Percentiles rank a stretch among this genome's conserved stretches.
Conservation (phyloP, 2,888 invertebrate species). For the Mesorhabditis belari region DNA sequence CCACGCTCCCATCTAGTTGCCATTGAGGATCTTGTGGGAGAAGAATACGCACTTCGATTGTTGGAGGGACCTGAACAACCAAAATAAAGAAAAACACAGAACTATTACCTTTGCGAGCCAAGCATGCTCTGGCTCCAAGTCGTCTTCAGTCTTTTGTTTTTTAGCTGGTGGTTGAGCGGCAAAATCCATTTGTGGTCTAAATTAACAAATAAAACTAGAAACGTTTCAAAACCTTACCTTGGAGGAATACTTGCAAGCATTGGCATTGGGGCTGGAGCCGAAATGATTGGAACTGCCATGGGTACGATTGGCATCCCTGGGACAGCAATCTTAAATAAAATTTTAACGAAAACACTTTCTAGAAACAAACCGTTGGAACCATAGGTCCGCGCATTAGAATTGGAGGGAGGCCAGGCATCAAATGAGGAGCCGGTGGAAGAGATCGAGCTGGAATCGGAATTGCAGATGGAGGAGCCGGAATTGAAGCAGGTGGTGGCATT, state of each 20-base stretch:
- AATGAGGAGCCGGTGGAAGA: conserved; percentile 6
- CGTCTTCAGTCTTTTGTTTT: conserved; percentile 71
- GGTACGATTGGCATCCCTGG: neutral
- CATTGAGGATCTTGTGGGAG: conserved; percentile 91
- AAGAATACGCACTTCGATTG: conserved; percentile 70
- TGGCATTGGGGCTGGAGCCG: neutral
- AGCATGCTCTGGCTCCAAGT: conserved; percentile 78
- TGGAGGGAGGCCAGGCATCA: conserved; percentile 14
- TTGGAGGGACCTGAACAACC: conserved; percentile 13
- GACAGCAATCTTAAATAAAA: too few species aligned
- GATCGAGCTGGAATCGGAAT: conserved; percentile 6
- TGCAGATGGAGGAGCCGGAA: conserved; percentile 17
- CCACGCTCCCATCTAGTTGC: conserved; percentile 82
- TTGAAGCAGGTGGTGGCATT: conserved; percentile 8
- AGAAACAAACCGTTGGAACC: conserved; percentile 3
- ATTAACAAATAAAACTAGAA: too few species aligned
- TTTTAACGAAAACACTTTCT: too few species aligned
- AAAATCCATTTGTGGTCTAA: neutral
- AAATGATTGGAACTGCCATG: neutral
- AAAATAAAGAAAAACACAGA: too few species aligned
- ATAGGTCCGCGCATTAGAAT: neutral
- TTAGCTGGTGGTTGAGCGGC: conserved; percentile 21
- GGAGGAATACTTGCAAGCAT: neutral
- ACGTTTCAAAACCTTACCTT: too few species aligned
- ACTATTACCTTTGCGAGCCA: conserved; percentile 61